Percentiles rank a stretch among this genome's conserved stretches.
Conservation (phyloP, 1,140 invertebrate genomes). For the Conus ventricosus region DNA sequence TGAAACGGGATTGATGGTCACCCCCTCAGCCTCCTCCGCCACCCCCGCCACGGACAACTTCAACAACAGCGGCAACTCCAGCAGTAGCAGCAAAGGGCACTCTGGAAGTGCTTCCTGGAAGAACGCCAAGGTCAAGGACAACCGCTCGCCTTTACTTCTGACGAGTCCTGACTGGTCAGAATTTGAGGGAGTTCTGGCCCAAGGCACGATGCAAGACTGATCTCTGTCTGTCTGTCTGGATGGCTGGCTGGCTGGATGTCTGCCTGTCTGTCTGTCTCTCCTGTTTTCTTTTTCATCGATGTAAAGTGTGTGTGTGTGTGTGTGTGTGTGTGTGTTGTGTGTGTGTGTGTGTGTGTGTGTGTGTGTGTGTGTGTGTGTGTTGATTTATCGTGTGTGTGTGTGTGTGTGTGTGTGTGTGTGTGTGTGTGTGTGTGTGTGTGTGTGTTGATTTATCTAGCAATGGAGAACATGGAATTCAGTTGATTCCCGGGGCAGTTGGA, state of each 20-base stretch:
- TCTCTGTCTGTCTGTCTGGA: not conserved
- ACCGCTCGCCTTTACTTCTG: not conserved
- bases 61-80: not conserved
- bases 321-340: not conserved
- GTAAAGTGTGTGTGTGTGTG: too few species aligned
- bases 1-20: not conserved
- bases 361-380: not conserved
- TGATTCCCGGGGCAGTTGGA: not conserved
- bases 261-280: too few species aligned
- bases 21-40: too few species aligned
- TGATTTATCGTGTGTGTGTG: not conserved
- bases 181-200: constrained; percentile 35
- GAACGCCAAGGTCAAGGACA: constrained; percentile 22
- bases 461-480: not conserved
- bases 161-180: constrained; percentile 41
- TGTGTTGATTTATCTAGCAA: not conserved
- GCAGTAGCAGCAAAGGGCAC: not conserved
- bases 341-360: not conserved
- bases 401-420: not conserved
- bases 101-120: not conserved
- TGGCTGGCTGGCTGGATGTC: too few species aligned
- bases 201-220: constrained; percentile 17
- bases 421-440: not conserved
- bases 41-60: not conserved
- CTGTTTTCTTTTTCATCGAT: too few species aligned